phyloP scores from a whole-genome alignment of 2,888 invertebrate genomes.

The Lomographa bimaculata region DNA sequence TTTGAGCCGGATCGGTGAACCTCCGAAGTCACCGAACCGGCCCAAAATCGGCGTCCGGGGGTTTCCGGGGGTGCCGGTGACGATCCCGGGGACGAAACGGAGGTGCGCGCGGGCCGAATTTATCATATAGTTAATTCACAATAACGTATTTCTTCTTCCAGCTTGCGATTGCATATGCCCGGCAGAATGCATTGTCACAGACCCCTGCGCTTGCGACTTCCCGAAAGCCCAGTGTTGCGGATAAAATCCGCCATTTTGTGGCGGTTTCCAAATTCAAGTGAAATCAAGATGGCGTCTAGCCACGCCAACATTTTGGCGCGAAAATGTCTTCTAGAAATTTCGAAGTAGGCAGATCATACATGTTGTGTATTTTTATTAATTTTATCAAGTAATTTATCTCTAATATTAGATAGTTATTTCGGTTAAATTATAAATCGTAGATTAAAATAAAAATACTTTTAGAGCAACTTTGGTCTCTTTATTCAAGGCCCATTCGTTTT shows the following conservation, averaged over 20 bases:
- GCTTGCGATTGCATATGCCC: constrained; percentile 71
- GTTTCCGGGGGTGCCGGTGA: no score
- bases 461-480: constrained; percentile 30
- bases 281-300: constrained; percentile 33
- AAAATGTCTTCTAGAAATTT: not conserved
- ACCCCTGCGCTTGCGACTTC: constrained; percentile 71
- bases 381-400: constrained; percentile 17
- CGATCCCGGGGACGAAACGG: no score
- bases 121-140: no score
- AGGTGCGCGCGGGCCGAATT: no score
- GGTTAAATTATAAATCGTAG: constrained; percentile 29
- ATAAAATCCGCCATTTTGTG: constrained; percentile 45
- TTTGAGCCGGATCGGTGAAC: no score
- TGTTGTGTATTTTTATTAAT: constrained; percentile 5
- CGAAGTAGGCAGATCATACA: constrained; percentile 1
- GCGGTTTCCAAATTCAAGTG: constrained; percentile 53
- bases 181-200: constrained; percentile 66
- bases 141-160: no score
- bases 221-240: constrained; percentile 67
- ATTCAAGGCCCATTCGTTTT: constrained; percentile 17
- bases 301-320: constrained; percentile 7
- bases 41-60: no score
- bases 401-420: constrained; percentile 11
- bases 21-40: no score
- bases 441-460: constrained; percentile 26